phyloP scores from a whole-genome alignment of 1,140 invertebrate genomes.

The Coptotermes formosanus region DNA sequence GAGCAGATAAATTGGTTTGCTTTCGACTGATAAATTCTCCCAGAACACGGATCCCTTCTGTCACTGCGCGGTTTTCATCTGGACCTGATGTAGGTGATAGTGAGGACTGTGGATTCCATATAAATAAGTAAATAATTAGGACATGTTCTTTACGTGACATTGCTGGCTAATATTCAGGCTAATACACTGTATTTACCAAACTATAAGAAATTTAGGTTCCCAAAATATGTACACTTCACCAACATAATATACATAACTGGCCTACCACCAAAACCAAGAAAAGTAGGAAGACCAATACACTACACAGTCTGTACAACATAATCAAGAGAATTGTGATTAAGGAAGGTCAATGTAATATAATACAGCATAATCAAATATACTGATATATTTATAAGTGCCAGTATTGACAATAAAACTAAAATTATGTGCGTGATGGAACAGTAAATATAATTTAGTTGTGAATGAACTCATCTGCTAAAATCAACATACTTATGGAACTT shows the following conservation, averaged over 20 bases:
- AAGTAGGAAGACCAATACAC: background rate
- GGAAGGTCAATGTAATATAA: too few species aligned
- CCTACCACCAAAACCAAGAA: too few species aligned
- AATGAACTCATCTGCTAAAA: too few species aligned
- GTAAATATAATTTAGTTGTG: too few species aligned
- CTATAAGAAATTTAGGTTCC: too few species aligned
- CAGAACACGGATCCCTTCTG: constrained; percentile 62
- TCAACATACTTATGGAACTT: too few species aligned
- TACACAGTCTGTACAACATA: background rate
- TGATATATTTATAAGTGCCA: too few species aligned
- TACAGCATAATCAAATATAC: too few species aligned
- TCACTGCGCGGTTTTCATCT: constrained; percentile 55
- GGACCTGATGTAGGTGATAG: constrained; percentile 37
- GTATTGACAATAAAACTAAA: too few species aligned
- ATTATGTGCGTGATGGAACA: too few species aligned
- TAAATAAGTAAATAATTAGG: background rate
- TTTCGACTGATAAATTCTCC: constrained; percentile 68
- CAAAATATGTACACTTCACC: too few species aligned
- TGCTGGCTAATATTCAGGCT: background rate
- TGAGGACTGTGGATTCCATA: constrained; percentile 43
- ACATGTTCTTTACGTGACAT: background rate
- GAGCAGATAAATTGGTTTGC: constrained; percentile 59
- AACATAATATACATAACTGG: too few species aligned
- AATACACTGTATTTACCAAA: background rate
- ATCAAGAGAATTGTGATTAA: background rate